phyloP scores from a whole-genome alignment of 2,888 invertebrate genomes.

The Opisthograptis luteolata region DNA sequence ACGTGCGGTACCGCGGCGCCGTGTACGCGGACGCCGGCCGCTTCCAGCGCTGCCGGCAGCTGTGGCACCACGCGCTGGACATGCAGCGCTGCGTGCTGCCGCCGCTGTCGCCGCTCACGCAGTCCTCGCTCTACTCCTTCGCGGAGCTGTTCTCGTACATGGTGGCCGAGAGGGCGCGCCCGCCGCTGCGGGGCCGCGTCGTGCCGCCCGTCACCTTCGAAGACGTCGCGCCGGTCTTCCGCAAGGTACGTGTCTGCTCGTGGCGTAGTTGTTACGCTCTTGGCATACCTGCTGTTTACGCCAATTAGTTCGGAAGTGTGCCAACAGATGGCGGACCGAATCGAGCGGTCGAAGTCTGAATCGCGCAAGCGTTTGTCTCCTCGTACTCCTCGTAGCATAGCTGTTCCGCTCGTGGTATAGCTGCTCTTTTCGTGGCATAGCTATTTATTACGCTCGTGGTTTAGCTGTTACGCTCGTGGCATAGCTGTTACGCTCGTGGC shows the following conservation, averaged over 20 bases:
- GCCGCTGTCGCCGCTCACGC: conserved; percentile 97
- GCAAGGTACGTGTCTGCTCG: conserved; percentile 67
- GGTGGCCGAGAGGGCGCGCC: conserved; percentile 93
- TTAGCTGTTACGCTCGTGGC: too few relatives aligned
- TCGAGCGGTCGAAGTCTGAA: too few relatives aligned
- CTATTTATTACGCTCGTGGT: too few relatives aligned
- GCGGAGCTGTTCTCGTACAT: conserved; percentile 97
- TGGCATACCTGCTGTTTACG: too few relatives aligned
- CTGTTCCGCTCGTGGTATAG: too few relatives aligned
- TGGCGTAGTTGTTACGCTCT: too few relatives aligned
- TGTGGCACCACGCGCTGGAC: conserved; percentile 98
- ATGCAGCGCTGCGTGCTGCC: conserved; percentile 97
- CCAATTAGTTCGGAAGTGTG: too few relatives aligned
- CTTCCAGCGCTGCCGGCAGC: conserved; percentile 94
- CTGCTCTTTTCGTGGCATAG: too few relatives aligned
- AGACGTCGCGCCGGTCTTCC: conserved; percentile 93
- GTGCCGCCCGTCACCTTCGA: conserved; percentile 92
- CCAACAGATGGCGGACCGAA: too few relatives aligned
- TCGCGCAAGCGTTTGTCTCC: too few relatives aligned
- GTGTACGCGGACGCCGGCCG: conserved; percentile 98
- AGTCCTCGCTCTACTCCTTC: conserved; percentile 96
- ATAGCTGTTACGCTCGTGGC: too few relatives aligned
- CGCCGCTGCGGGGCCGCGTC: conserved; percentile 85
- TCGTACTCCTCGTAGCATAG: too few relatives aligned
- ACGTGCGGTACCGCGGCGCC: conserved; percentile 96